These are phyloP conservation scores for Sesamia inferens DNA, from an alignment of 2,888 invertebrate genomes.

Conservation along the genomic window DNA sequence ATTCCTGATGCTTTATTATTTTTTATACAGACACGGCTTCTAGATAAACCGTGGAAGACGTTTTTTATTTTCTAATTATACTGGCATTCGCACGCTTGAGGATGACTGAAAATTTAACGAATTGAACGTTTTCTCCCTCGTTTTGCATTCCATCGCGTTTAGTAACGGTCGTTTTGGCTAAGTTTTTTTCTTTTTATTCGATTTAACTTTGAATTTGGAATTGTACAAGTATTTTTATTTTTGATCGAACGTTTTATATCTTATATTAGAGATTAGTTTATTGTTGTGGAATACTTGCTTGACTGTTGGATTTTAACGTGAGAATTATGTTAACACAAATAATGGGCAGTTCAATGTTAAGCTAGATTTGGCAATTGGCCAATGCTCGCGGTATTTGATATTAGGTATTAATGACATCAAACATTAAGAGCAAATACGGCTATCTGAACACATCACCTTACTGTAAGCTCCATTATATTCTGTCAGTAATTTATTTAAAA, in stretches of 20 bases:
- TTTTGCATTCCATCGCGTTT: conserved; percentile 57
- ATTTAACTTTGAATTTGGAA: conserved; percentile 39
- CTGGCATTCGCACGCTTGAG: conserved; percentile 53
- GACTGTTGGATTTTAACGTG: conserved; percentile 14
- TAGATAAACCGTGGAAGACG: conserved; percentile 45
- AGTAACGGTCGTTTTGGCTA: conserved; percentile 44
- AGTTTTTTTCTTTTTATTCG: conserved; percentile 15
- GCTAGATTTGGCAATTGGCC: conserved; percentile 24
- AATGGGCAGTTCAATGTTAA: conserved; percentile 11
- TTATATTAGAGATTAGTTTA: conserved; percentile 6
- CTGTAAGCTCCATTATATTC: not conserved
- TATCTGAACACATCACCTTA: conserved; percentile 19
- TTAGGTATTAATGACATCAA: conserved; percentile 34
- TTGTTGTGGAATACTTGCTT: conserved; percentile 13
- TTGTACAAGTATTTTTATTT: conserved; percentile 30
- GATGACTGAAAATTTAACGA: conserved; percentile 50
- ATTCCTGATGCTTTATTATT: conserved; percentile 10
- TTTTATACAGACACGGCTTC: conserved; percentile 30
- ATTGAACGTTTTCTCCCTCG: conserved; percentile 52
- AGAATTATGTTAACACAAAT: conserved; percentile 31
- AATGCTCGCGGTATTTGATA: conserved; percentile 33
- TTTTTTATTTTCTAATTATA: conserved; percentile 58
- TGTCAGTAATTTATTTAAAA: not conserved
- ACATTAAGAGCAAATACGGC: conserved; percentile 22
- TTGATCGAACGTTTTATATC: conserved; percentile 5